Evolutionary conservation across 2,888 invertebrate genomes (phyloP).

Genomic region (Carabus problematicus): DNA sequence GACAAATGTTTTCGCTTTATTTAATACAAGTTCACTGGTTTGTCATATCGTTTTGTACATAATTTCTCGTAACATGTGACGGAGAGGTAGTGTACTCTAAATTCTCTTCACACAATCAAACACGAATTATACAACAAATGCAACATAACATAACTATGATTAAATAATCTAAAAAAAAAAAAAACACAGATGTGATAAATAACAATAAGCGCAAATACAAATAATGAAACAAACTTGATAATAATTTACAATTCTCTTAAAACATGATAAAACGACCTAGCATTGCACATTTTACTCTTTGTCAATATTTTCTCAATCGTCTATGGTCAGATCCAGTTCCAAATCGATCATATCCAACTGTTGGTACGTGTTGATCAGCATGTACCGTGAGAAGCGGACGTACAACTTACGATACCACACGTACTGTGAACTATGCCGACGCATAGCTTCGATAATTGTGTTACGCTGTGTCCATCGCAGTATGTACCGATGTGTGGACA

Average conservation of each 20-base stretch:
- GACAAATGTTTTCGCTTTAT: not conserved
- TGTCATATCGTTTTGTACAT: not conserved
- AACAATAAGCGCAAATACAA: too few species aligned
- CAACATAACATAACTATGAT: not conserved
- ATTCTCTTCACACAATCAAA: too few species aligned
- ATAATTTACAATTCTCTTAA: not conserved
- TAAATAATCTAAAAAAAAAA: not conserved
- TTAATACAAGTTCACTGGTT: not conserved
- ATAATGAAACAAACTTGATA: not conserved
- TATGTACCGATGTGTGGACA: slow-evolving; percentile 79
- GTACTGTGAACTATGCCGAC: slow-evolving; percentile 87
- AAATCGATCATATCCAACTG: slow-evolving; percentile 77
- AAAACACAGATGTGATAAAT: not conserved
- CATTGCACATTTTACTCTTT: too few species aligned
- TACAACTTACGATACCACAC: slow-evolving; percentile 94
- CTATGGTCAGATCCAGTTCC: slow-evolving; percentile 77
- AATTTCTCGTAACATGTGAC: not conserved
- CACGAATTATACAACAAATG: too few species aligned
- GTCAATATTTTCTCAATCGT: slow-evolving; percentile 56
- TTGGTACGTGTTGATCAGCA: slow-evolving; percentile 86
- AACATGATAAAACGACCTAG: too few species aligned
- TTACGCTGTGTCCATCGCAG: slow-evolving; percentile 68
- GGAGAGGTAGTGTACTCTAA: too few species aligned
- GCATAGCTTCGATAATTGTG: slow-evolving; percentile 79
- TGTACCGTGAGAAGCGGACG: slow-evolving; percentile 87